Conservation (phyloP, 2,797 vertebrate species). For the Acridotheres tristis region DNA sequence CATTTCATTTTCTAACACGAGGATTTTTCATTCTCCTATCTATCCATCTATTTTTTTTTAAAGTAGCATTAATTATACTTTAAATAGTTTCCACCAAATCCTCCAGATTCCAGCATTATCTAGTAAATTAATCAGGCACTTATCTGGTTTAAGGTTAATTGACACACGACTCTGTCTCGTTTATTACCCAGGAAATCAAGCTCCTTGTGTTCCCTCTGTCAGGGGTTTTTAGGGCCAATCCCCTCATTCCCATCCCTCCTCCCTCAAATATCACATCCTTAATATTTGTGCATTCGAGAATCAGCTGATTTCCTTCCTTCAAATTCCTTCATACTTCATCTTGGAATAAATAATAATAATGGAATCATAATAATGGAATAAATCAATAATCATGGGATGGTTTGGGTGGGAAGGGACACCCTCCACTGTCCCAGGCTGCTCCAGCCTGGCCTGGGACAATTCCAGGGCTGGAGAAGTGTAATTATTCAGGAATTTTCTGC, state of each 20-base stretch:
- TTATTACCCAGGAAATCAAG: background rate
- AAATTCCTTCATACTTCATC: background rate
- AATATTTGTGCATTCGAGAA: background rate
- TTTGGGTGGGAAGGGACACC: background rate
- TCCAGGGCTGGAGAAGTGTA: background rate
- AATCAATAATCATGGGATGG: background rate
- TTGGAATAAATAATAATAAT: no score
- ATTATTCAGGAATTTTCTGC: background rate
- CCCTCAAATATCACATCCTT: background rate
- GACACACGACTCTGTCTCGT: background rate
- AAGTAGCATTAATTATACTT: constrained; percentile 16
- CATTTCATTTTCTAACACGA: background rate
- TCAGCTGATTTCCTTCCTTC: background rate
- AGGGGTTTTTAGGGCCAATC: background rate
- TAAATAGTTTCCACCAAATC: constrained; percentile 31
- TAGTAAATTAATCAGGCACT: constrained; percentile 41
- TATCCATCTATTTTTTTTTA: background rate
- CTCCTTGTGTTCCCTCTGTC: background rate
- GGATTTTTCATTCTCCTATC: background rate
- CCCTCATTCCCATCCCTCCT: background rate
- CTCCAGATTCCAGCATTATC: constrained; percentile 11
- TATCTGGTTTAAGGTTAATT: constrained; percentile 41
- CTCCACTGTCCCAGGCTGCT: background rate
- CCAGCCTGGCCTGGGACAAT: background rate
- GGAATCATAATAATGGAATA: no score